Percentiles rank a stretch among this genome's conserved stretches.
phyloP scores from a whole-genome alignment of 1,140 invertebrate genomes.

The Ceratoteleas bidentatus region DNA sequence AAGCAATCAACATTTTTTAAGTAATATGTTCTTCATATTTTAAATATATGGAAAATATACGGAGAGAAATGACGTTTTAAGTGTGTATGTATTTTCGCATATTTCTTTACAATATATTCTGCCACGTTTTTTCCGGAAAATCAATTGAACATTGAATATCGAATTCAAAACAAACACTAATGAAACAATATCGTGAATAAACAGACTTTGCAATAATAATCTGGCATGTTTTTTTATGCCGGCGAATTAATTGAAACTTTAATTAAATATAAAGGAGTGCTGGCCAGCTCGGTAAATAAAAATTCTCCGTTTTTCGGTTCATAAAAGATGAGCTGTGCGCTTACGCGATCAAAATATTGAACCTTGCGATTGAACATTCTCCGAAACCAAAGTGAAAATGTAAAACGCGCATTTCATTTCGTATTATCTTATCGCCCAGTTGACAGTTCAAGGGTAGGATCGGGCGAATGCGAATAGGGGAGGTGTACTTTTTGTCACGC shows the following conservation, averaged over 20 bases:
- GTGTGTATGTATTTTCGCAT: no score
- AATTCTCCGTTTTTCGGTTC: neutral
- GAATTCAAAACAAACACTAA: neutral
- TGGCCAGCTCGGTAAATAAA: neutral
- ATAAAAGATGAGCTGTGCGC: constrained; percentile 9
- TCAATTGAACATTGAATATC: neutral
- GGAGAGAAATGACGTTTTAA: no score
- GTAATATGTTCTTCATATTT: no score
- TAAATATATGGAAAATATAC: no score
- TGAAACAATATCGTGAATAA: no score
- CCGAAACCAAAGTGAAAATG: constrained; percentile 56
- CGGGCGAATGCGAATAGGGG: constrained; percentile 56
- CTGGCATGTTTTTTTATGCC: neutral
- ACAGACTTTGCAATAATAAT: neutral
- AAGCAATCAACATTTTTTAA: no score
- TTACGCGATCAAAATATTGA: constrained; percentile 22
- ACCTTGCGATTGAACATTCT: constrained; percentile 7
- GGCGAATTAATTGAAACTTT: constrained; percentile 18
- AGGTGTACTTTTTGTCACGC: constrained; percentile 66
- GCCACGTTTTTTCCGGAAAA: no score
- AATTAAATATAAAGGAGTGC: constrained; percentile 10
- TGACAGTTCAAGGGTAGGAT: constrained; percentile 67
- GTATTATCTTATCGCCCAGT: constrained; percentile 64
- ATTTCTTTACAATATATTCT: no score
- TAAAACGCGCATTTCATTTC: constrained; percentile 57